Evolutionary conservation across 2,113 vertebrate species (phyloP), one percentile per base, ranked within the genome.

Genomic region (Oreochromis spilurus): DNA sequence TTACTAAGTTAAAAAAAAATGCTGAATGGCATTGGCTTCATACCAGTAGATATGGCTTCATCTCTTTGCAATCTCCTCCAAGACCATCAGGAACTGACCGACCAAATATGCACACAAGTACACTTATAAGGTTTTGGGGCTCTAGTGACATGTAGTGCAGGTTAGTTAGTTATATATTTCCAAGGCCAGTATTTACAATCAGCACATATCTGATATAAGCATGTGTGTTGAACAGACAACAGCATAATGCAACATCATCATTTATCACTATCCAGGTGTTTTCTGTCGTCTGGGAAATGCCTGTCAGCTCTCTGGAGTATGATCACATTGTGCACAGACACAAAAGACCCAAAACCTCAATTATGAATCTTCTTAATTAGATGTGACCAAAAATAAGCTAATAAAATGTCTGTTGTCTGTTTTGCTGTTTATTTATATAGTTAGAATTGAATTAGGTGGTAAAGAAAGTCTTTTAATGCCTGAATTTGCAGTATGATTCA

Each of bases 211-310:
- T 72, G 67, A 45, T 10, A 17, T 5, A 13, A 29, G 21, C 3
- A 12, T 52, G 26, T 29, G 29, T 79, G 53, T 16, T 54, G 26
- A 72, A 72, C 67, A 17, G 86, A 85, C 67, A 62, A 86, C 83
- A 10, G 45, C 48, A 50, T 83, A 65, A 57, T 84, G 81, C 53
- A 21, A 78, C 36, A 77, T 67, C 84, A 82, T 88, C 60, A 84
- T 67, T 91, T 81, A 90, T 90, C 58, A 62, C 84, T 85, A 88
- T 48, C 81, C 70, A 75, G 9, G 65, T 67, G 53, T 81, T 48
- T 62, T 67, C 78, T 84, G 90, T 84, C 3, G 16, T 38, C 60
- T 65, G 17, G 31, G 31, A 65, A 65, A 65, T 65, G 17, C 60
- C 60, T 38, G 60, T 88, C 16, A 21, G 75, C 77, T 82, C 83